Evolutionary conservation across 1,140 invertebrate genomes (phyloP), one percentile per base, ranked within the genome.

Genomic region (Psix sp.): DNA sequence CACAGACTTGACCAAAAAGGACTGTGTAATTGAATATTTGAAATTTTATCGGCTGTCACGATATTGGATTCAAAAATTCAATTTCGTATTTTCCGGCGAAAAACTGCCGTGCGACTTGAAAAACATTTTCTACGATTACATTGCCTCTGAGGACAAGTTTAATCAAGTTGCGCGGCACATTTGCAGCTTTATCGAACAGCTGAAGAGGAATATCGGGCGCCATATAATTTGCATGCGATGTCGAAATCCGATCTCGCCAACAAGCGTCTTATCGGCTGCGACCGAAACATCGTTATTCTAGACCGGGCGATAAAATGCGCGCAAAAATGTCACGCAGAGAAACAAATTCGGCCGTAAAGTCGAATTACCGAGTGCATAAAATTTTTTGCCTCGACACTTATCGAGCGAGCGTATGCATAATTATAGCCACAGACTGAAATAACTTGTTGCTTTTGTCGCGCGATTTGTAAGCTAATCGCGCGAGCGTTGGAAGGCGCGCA

Each of bases 161-260:
- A 70, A 70, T 60, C 66, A 51, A 60, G 21, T 52, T 40, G 33
- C 39, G 48, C 54, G 26, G 31, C 40, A 60, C 31, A 39, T 46
- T 60, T 52, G 17, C 29, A 59, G 54, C 56, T 62, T 70, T 48
- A 62, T 70, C 66, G 42, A 24, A 16, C 45, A 46, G n/a, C 43
- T 33, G 31, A 51, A 43, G 43, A 52, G 35, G 39, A 62, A 70
- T 49, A 62, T 40, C 40, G 56, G 56, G 62, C 39, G 66, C 35
- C 7, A 33, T 42, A 40, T 54, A 70, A 70, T 70, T 70, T 70
- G 49, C 66, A 60, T 56, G 42, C 49, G 20, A 60, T 52, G 48
- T 60, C 35, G 56, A 62, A 60, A 70, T 70, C 48, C 40, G 65
- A 68, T 60, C 56, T 70, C 36, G n/a, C 26, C 46, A 59, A 70